phyloP scores from a whole-genome alignment of 2,888 invertebrate species.

The Lamellibrachia columna region DNA sequence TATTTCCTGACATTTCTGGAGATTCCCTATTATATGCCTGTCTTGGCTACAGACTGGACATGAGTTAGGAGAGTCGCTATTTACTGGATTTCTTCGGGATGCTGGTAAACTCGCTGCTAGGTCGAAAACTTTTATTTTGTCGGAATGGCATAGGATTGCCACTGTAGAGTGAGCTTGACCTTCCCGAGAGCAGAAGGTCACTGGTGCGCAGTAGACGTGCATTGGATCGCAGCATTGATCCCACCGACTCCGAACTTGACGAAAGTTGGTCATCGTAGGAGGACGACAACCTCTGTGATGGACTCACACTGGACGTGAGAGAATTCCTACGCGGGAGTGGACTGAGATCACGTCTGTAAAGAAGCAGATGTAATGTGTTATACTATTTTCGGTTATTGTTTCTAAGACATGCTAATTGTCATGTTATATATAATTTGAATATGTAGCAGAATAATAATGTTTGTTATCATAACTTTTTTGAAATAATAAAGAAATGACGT shows the following conservation, averaged over 20 bases:
- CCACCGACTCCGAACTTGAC: neutral
- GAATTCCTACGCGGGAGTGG: neutral
- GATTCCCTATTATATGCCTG: neutral
- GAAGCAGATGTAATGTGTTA: neutral
- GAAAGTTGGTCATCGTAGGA: neutral
- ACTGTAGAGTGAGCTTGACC: constrained; percentile 20
- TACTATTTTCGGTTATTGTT: neutral
- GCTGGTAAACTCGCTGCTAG: constrained; percentile 21
- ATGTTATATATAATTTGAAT: no score
- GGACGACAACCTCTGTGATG: neutral
- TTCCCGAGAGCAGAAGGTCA: constrained; percentile 19
- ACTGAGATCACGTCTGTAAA: neutral
- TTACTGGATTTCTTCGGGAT: neutral
- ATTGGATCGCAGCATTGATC: constrained; percentile 18
- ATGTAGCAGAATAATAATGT: no score
- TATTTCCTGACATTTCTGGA: neutral
- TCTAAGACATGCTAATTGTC: no score
- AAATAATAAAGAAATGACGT: neutral
- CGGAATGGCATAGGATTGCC: constrained; percentile 19
- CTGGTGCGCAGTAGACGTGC: constrained; percentile 21
- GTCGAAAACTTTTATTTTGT: constrained; percentile 13
- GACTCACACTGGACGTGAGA: neutral
- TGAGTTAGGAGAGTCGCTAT: neutral
- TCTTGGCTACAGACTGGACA: neutral
- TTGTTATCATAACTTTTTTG: neutral